Base-by-base conservation (phyloP, 2,888 invertebrate species). In the Drosophila nigricruria region DNA sequence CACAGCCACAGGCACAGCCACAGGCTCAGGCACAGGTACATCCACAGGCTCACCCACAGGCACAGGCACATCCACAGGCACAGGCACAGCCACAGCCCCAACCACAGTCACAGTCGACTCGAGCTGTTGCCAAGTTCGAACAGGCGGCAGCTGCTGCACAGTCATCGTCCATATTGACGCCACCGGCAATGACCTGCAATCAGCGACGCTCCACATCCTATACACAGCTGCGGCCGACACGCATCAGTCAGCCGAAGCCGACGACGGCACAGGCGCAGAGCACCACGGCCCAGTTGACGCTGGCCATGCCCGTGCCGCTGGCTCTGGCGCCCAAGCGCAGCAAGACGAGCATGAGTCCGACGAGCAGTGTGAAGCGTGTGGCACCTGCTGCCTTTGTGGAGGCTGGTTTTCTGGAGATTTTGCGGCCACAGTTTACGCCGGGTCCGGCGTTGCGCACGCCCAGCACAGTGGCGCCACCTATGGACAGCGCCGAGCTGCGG, bases 351-450 rank as follows among this genome's bases (percentile, higher is more conserved):
- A 88, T 87, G 69, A 89, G 91, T 79, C 78, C 92, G 92, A 65
- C 94, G 94, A 10, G 94, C 93, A 94, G 27, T 92, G 93, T 76
- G 67, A 93, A 79, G 32, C 97, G 97, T 91, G 93, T 96, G 65
- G 54, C 70, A 0, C 82, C 88, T 0, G 95, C 97, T 3, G 96
- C 97, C 0, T 97, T 97, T 92, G 95, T 97, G 49, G 97, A 97
- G 96, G 97, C 97, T 27, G 97, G 97, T 14, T 98, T 98, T 92
- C 96, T 97, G 82, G 97, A 97, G 93, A 97, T 97, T 5, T 93
- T 97, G 63, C 96, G 96, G 64, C 97, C 97, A 0, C 97, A 97
- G 92, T 97, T 96, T 92, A 97, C 96, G 0, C 97, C 97, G 0
- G 97, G 97, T 0, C 96, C 96, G 91, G 95, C 96, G 38, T 94